phyloP scores from a whole-genome alignment of 2,797 vertebrate genomes.

The Octomys mimax region DNA sequence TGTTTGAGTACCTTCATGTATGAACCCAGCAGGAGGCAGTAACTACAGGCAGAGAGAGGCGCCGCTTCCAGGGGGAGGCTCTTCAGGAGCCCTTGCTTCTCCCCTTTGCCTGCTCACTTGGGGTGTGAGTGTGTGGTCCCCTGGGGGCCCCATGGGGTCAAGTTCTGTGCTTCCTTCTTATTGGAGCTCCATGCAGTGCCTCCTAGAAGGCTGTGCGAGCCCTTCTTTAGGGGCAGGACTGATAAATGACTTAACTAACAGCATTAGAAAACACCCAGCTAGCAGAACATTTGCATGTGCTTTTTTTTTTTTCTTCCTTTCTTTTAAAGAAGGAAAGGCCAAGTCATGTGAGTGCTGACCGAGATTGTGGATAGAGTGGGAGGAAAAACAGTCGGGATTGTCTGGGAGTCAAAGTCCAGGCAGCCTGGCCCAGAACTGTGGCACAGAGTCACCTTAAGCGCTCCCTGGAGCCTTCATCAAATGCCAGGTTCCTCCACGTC shows the following conservation, averaged over 20 bases:
- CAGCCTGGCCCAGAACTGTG: background rate
- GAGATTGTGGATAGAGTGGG: background rate
- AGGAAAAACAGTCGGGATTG: background rate
- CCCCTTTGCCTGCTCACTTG: background rate
- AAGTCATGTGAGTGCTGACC: background rate
- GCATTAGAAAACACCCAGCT: background rate
- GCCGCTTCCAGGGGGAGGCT: background rate
- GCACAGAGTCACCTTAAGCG: fast-evolving
- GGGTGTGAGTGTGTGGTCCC: background rate
- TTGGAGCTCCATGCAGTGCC: background rate
- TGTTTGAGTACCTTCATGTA: conserved; percentile 19
- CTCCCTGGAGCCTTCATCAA: background rate
- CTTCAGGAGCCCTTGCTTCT: background rate
- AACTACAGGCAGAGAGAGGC: background rate
- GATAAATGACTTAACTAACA: conserved; percentile 45
- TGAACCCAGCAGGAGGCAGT: conserved; percentile 54
- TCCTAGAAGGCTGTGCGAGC: background rate
- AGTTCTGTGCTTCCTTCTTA: background rate
- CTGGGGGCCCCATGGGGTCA: background rate
- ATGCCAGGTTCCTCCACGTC: background rate
- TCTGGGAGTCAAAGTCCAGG: background rate
- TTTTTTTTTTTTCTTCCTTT: background rate
- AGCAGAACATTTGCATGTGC: background rate
- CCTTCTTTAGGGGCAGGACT: background rate
- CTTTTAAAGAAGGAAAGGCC: background rate